A percentile compares a stretch with the other conserved stretches of the same genome.
phyloP scores from a whole-genome alignment of 64 coral and sea anemone species.

The Porites lutea region DNA sequence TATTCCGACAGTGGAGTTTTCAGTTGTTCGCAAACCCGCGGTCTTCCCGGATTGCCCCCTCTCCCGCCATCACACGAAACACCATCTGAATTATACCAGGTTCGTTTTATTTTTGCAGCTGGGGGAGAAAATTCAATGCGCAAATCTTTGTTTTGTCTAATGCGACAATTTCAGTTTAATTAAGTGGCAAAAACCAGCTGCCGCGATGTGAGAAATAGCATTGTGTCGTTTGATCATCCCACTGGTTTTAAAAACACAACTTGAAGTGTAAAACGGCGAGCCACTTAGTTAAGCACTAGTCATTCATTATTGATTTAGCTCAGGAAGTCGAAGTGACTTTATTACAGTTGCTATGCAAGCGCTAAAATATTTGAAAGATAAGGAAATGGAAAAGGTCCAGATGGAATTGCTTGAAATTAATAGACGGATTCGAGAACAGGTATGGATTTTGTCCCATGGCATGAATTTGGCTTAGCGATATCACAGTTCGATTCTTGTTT shows the following conservation, averaged over 20 bases:
- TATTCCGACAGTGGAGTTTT: conserved; percentile 82
- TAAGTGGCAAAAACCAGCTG: neutral
- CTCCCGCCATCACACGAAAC: conserved; percentile 86
- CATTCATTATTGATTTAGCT: conserved; percentile 13
- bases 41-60: conserved; percentile 88
- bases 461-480: neutral
- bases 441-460: neutral
- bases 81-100: conserved; percentile 98
- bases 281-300: neutral
- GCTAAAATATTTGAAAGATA: conserved; percentile 14
- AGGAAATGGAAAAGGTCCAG: neutral
- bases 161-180: neutral
- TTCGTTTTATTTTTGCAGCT: conserved; percentile 74
- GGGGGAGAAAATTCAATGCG: neutral
- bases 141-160: neutral
- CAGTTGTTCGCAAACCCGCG: conserved; percentile 94
- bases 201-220: neutral
- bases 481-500: conserved; percentile 16
- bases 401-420: neutral
- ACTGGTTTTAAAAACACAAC: conserved; percentile 9
- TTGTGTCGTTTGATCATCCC: neutral
- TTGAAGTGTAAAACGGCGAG: neutral
- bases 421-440: conserved; percentile 12
- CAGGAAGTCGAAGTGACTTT: neutral
- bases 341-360: neutral